Evolutionary conservation across 2,797 vertebrate genomes (phyloP), one percentile per base, ranked within the genome.

Genomic region (Mormyrops attenuatus): DNA sequence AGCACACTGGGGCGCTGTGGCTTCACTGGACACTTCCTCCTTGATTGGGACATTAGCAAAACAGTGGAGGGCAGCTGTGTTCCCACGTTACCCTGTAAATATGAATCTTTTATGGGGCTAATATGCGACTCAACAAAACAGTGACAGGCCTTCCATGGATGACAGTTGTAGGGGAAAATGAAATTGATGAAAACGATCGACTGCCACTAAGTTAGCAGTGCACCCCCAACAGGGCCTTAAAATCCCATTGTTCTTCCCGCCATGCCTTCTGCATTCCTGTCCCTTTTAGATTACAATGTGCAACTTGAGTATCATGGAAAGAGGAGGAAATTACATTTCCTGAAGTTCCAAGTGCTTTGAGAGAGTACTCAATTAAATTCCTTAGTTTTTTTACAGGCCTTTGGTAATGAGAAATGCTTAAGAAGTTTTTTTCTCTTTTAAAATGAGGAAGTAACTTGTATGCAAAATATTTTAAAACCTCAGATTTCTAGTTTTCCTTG

Each of bases 241-340:
- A 85, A 26, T 30, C 9, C 82, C 77, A 82, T 82, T 82, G 77
- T 82, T 41, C 77, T 30, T 49, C 82, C 82, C 55, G 38, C 57
- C 17, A 91, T 87, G 50, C 93, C 93, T 91, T 89, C 91, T 93
- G 92, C 92, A 85, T 26, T 49, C n/a, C 82, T 85, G 82, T 52
- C 47, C 44, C 86, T 90, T 95, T 92, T 93, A 89, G 94, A 93
- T 94, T 93, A 95, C 86, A 90, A 87, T 80, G 92, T 87, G 26
- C 85, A 57, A 87, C 26, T 41, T 20, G 49, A 50, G 52, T 87
- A 87, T 92, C 92, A 90, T 92, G 92, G 92, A 92, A 66, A 92
- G 92, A 93, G 91, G 92, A 95, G 95, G 95, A 96, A 96, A 94
- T 94, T 87, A 94, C 90, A 93, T 90, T 94, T 95, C 93, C 94